Conservation (phyloP, 2,888 invertebrate species). For the Oxyscelio sp. region DNA sequence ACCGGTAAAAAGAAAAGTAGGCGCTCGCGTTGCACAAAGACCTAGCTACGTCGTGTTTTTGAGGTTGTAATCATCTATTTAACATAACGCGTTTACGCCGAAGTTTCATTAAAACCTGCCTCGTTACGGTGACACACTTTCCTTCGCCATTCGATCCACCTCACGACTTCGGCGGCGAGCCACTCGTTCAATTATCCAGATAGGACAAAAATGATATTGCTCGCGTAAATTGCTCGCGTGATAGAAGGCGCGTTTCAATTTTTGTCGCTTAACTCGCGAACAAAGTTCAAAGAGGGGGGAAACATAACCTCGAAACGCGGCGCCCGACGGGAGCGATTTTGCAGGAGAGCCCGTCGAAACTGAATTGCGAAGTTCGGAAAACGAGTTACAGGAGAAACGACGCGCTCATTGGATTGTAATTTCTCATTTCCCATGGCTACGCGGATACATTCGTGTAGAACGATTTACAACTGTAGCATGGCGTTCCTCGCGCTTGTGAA, state of each 20-base stretch:
- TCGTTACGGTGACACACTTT: background rate
- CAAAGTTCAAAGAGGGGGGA: too few species aligned
- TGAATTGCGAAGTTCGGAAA: constrained; percentile 46
- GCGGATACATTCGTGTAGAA: constrained; percentile 58
- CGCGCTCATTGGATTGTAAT: constrained; percentile 68
- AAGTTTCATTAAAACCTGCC: background rate
- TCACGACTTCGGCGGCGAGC: background rate
- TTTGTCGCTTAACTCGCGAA: background rate
- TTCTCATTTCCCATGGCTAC: constrained; percentile 74
- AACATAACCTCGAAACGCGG: constrained; percentile 47
- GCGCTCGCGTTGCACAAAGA: background rate
- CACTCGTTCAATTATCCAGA: background rate
- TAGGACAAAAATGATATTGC: background rate
- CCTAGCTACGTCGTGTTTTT: background rate
- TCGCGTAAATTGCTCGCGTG: background rate
- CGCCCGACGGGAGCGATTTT: constrained; percentile 27
- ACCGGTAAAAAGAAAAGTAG: background rate
- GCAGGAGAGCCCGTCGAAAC: constrained; percentile 46
- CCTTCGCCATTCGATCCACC: constrained; percentile 6
- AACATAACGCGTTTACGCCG: background rate
- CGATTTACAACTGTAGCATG: constrained; percentile 65
- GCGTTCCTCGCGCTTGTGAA: constrained; percentile 70
- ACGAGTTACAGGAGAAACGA: constrained; percentile 39
- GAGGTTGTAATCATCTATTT: background rate
- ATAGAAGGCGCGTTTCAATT: background rate